Evolutionary conservation across 2,888 invertebrate species (phyloP), one percentile per base, ranked within the genome.

Genomic region (Geotrupes spiniger): DNA sequence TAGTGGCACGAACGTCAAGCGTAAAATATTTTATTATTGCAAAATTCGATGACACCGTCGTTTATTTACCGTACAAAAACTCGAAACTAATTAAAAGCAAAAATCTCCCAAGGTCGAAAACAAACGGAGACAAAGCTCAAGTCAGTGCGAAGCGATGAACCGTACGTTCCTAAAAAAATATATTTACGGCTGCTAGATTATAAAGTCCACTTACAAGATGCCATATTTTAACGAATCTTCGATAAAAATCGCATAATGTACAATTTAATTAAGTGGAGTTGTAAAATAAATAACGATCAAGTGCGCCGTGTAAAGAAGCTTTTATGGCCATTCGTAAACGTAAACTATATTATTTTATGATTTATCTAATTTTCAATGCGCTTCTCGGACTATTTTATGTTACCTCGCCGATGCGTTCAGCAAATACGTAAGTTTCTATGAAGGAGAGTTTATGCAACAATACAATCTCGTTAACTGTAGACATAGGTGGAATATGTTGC

Each of bases 281-380:
- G 46, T 54, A 54, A 54, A 54, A 46, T 49, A 49, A 46, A 33
- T 33, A 33, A 12, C 33, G 33, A 33, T 33, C 12, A 46, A 49
- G 44, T 42, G 42, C 28, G 37, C 44, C 41, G 39, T 33, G 54
- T 40, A 48, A 48, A 49, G 54, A 49, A 51, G 46, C 49, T 42
- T 46, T 52, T 52, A 49, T 38, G 40, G 42, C 38, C 38, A 37
- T 48, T 46, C 47, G 42, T 36, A 40, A 45, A 49, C 45, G 47
- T 54, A 54, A 52, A 52, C 41, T 51, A 49, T 46, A 49, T 49
- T 44, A 54, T 49, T 54, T 54, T 54, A 52, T 47, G 54, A 54
- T 54, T 54, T 52, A 52, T 54, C 38, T 36, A 27, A 31, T 47
- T 21, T 21, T 21, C 21, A 21, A 6, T 21, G 21, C 6, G 21